A percentile compares a stretch with the other conserved stretches of the same genome.
These are phyloP conservation scores for Synergus umbraculus DNA, from an alignment of 2,888 invertebrate genomes.

Conservation along the genomic window DNA sequence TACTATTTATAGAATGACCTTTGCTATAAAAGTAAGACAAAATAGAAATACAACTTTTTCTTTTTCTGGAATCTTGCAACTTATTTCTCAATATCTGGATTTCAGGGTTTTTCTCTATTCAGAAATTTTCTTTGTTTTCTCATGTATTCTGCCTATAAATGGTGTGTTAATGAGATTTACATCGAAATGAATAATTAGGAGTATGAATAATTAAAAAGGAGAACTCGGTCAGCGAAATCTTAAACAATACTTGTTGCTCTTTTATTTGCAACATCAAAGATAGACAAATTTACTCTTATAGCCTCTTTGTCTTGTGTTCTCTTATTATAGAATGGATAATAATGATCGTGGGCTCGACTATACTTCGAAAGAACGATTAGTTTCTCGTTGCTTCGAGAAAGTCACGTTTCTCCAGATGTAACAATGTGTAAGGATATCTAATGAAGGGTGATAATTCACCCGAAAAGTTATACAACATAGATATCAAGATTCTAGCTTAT, in stretches of 20 bases:
- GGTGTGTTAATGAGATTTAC: background rate
- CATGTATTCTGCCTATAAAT: background rate
- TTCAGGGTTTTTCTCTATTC: background rate
- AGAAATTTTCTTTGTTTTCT: background rate
- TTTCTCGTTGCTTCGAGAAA: conserved; percentile 3
- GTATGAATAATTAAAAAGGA: conserved; percentile 24
- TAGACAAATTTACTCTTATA: conserved; percentile 11
- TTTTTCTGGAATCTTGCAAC: background rate
- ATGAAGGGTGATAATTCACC: background rate
- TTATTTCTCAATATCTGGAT: background rate
- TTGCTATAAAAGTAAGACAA: background rate
- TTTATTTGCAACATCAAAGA: conserved; percentile 7
- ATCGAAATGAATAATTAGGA: background rate
- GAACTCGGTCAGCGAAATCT: conserved; percentile 32
- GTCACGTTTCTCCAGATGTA: conserved; percentile 21
- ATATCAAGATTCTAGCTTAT: background rate
- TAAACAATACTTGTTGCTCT: conserved; percentile 3
- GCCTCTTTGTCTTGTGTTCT: conserved; percentile 19
- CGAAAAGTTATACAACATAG: background rate
- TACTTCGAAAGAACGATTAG: background rate
- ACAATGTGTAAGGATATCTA: conserved; percentile 10
- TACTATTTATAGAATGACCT: background rate
- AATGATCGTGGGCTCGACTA: conserved; percentile 29
- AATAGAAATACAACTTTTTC: background rate
- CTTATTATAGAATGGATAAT: conserved; percentile 2